These are phyloP conservation scores for Formica aserva DNA, from an alignment of 2,888 invertebrate species.

Conservation along the genomic window DNA sequence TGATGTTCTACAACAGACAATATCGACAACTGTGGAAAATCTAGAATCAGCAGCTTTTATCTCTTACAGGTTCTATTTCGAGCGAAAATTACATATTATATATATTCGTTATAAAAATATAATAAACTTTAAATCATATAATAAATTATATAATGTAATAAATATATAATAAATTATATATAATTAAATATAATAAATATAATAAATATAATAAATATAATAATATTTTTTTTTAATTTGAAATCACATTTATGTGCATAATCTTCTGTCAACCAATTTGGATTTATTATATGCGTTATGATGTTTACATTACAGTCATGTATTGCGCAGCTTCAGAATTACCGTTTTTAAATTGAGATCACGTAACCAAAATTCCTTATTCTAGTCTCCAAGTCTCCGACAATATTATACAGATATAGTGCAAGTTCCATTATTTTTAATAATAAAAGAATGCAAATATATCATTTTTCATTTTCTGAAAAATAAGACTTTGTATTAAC, in stretches of 20 bases:
- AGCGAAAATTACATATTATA: not conserved
- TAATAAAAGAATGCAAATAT: not conserved
- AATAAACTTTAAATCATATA: not conserved
- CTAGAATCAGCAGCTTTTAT: not conserved
- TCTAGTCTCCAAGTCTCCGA: not conserved
- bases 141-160: no score
- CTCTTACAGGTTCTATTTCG: not conserved
- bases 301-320: not conserved
- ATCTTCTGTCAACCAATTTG: not conserved
- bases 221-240: not conserved
- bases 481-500: not conserved
- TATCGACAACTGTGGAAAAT: not conserved
- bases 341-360: not conserved
- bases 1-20: conserved; percentile 14
- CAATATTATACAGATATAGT: conserved; percentile 4
- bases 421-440: conserved; percentile 6
- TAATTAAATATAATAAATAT: no score
- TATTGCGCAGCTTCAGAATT: not conserved
- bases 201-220: no score
- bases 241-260: not conserved
- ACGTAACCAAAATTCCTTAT: conserved; percentile 13
- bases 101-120: not conserved
- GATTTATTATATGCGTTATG: not conserved
- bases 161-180: no score
- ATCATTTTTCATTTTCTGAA: not conserved